These are phyloP conservation scores for Triplophysa yarkandensis DNA, from an alignment of 2,797 vertebrate genomes.

Conservation along the genomic window DNA sequence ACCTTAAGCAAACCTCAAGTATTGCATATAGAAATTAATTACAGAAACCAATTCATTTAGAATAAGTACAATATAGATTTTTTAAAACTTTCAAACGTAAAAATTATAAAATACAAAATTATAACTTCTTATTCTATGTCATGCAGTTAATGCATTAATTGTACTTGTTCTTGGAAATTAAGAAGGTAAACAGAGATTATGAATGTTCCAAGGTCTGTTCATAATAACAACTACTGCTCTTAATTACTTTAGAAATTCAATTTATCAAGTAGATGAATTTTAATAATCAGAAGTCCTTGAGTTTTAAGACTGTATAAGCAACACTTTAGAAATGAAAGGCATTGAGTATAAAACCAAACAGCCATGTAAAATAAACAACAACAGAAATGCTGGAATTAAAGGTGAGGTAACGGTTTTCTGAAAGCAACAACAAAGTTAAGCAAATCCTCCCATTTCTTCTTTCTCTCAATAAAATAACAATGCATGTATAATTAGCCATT, in stretches of 20 bases:
- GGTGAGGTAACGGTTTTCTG: too few relatives aligned
- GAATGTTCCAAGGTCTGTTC: not conserved
- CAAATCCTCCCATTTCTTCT: too few relatives aligned
- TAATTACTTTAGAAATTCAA: not conserved
- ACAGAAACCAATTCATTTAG: not conserved
- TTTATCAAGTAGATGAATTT: constrained; percentile 24
- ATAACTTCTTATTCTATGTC: too few relatives aligned
- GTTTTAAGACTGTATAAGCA: not conserved
- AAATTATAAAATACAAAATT: too few relatives aligned
- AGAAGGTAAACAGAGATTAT: not conserved
- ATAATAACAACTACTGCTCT: constrained; percentile 3
- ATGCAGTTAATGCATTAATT: not conserved
- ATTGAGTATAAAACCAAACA: not conserved
- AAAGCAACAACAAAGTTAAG: too few relatives aligned
- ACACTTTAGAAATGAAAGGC: not conserved
- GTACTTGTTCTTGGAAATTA: not conserved
- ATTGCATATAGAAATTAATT: not conserved
- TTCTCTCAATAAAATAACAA: not conserved
- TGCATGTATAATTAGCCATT: too few relatives aligned
- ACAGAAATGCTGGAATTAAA: not conserved
- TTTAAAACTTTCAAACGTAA: not conserved
- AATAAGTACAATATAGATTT: not conserved
- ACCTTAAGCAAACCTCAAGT: not conserved
- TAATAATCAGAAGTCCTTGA: not conserved
- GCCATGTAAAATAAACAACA: not conserved